A percentile compares a stretch with the other conserved stretches of the same genome.
Conservation (phyloP, 2,888 invertebrate species). For the Drosophila ustulata region DNA sequence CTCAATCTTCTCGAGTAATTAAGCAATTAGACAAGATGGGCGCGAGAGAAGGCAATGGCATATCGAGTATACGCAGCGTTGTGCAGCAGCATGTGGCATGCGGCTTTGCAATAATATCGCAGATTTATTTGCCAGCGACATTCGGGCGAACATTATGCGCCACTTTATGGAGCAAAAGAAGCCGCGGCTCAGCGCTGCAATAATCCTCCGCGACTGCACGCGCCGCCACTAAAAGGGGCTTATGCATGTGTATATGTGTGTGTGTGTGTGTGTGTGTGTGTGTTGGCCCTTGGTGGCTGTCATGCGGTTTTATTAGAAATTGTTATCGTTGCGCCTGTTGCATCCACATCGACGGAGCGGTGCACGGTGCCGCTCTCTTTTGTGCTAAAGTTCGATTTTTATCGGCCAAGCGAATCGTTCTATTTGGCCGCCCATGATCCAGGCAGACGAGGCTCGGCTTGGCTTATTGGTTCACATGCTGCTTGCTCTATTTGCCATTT, state of each 20-base stretch:
- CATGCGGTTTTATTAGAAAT: slow-evolving; percentile 80
- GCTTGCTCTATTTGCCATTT: slow-evolving; percentile 30
- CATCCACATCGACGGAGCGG: slow-evolving; percentile 41
- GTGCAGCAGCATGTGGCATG: slow-evolving; percentile 32
- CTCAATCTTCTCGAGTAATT: slow-evolving; percentile 60
- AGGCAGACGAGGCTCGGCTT: slow-evolving; percentile 6
- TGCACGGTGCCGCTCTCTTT: not conserved
- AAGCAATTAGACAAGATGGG: slow-evolving; percentile 55
- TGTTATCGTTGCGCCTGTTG: slow-evolving; percentile 77
- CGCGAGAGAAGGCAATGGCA: not conserved
- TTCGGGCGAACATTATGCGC: slow-evolving; percentile 56
- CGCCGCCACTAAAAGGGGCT: slow-evolving; percentile 51
- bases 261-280: not conserved
- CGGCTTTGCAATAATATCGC: slow-evolving; percentile 51
- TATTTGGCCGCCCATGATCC: slow-evolving; percentile 25
- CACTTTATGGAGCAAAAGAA: slow-evolving; percentile 63
- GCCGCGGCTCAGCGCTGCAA: slow-evolving; percentile 49
- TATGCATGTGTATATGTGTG: slow-evolving; percentile 19
- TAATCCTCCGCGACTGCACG: slow-evolving; percentile 59
- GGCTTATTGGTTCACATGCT: slow-evolving; percentile 63
- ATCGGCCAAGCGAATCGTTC: slow-evolving; percentile 48
- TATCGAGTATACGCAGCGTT: slow-evolving; percentile 40
- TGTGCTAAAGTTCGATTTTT: slow-evolving; percentile 78
- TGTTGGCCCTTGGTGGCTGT: slow-evolving; percentile 46
- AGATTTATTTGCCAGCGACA: slow-evolving; percentile 53